A percentile compares a stretch with the other conserved stretches of the same genome.
Evolutionary conservation across 2,888 invertebrate species (phyloP).

Genomic region (Monopis laevigella): DNA sequence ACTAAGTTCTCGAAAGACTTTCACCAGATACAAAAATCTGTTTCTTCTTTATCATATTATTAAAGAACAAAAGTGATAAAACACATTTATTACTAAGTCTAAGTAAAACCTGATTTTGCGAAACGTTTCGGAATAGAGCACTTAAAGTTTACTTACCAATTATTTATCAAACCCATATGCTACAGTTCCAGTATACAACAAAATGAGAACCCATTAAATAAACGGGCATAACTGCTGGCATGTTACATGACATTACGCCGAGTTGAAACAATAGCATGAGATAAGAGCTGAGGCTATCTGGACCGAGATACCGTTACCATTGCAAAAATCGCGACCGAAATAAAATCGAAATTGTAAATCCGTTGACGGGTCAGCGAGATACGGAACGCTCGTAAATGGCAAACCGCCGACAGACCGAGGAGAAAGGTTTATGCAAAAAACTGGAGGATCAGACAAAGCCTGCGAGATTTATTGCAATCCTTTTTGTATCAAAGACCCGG

Average conservation of each 20-base stretch:
- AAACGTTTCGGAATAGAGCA: background rate
- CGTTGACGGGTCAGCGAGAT: slow-evolving; percentile 32
- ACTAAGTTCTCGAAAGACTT: no score
- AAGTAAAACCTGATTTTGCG: no score
- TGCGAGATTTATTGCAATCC: slow-evolving; percentile 27
- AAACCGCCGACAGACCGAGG: slow-evolving; percentile 20
- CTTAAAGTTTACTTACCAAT: no score
- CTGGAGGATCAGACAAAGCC: slow-evolving; percentile 24
- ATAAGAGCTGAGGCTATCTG: slow-evolving; percentile 13
- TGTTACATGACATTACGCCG: slow-evolving; percentile 1
- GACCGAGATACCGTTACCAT: slow-evolving; percentile 33
- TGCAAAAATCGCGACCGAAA: slow-evolving; percentile 26
- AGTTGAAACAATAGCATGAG: slow-evolving; percentile 29
- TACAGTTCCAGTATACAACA: no score
- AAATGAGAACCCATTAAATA: no score
- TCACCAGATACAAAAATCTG: no score
- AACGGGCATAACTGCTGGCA: slow-evolving; percentile 5
- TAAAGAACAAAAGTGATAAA: no score
- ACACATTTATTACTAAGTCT: no score
- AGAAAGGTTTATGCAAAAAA: slow-evolving; percentile 33
- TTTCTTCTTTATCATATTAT: no score
- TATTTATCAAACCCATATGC: no score
- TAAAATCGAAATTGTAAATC: slow-evolving; percentile 34
- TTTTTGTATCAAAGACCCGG: slow-evolving; percentile 17
- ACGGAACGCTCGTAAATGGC: slow-evolving; percentile 33